Conservation (phyloP, 2,797 vertebrate species). For the Pseudochaenichthys georgianus region DNA sequence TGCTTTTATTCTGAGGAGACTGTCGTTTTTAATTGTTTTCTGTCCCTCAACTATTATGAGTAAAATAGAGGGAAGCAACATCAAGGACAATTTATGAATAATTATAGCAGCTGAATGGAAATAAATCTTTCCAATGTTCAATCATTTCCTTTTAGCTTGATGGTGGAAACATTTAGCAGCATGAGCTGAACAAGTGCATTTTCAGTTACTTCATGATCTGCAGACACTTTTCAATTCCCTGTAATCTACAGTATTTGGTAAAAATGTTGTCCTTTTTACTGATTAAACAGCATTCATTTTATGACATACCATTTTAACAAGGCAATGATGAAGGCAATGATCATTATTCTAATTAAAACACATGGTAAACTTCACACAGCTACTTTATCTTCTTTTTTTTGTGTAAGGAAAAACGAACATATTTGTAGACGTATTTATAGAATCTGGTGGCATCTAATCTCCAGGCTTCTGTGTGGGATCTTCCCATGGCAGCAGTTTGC, state of each 20-base stretch:
- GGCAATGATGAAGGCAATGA: neutral
- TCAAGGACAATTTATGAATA: constrained; percentile 5
- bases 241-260: neutral
- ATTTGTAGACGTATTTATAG: neutral
- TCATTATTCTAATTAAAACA: neutral
- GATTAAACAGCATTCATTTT: no score
- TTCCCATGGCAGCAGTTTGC: neutral
- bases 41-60: constrained; percentile 7
- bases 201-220: constrained; percentile 17
- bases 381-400: neutral
- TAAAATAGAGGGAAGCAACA: neutral
- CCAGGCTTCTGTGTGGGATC: neutral
- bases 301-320: no score
- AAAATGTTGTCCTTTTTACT: neutral
- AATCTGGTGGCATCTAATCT: neutral
- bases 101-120: constrained; percentile 20
- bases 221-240: neutral
- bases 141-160: constrained; percentile 12
- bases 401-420: no score
- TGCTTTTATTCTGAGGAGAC: no score
- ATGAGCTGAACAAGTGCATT: constrained; percentile 18
- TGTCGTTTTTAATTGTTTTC: no score
- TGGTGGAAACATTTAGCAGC: constrained; percentile 21
- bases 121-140: constrained; percentile 9
- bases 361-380: neutral